Percentiles rank a stretch among this genome's conserved stretches.
Conservation (phyloP, 2,888 invertebrate genomes). For the Hyppa rectilinea region DNA sequence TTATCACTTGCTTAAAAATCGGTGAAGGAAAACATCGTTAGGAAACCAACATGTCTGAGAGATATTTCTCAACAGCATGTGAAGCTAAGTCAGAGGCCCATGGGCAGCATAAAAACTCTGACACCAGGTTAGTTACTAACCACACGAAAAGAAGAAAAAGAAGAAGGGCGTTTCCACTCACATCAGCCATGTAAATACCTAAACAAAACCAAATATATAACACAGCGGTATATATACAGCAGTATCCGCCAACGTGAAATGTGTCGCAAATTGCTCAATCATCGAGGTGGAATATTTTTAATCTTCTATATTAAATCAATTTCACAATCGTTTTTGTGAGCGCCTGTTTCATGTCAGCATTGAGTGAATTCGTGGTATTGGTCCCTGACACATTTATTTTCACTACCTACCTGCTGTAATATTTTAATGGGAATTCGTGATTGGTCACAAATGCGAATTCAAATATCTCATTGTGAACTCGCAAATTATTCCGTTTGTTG, state of each 20-base stretch:
- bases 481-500: background rate
- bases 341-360: constrained; percentile 68
- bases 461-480: background rate
- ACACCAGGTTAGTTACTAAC: no score
- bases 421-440: constrained; percentile 5
- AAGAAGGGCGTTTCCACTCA: no score
- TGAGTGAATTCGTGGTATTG: constrained; percentile 36
- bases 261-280: constrained; percentile 69
- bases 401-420: constrained; percentile 22
- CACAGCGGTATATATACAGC: constrained; percentile 1
- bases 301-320: constrained; percentile 69
- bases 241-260: constrained; percentile 47
- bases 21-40: no score
- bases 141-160: no score
- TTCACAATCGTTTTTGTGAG: constrained; percentile 68
- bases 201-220: no score
- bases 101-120: no score
- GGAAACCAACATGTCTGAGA: no score
- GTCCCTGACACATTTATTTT: constrained; percentile 57
- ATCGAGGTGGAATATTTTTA: constrained; percentile 68
- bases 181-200: no score
- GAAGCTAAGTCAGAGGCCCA: no score
- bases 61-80: no score
- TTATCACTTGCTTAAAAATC: no score
- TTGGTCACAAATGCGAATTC: no score